Base-by-base conservation (phyloP, 2,113 vertebrate genomes). In the Aegotheles bennettii region DNA sequence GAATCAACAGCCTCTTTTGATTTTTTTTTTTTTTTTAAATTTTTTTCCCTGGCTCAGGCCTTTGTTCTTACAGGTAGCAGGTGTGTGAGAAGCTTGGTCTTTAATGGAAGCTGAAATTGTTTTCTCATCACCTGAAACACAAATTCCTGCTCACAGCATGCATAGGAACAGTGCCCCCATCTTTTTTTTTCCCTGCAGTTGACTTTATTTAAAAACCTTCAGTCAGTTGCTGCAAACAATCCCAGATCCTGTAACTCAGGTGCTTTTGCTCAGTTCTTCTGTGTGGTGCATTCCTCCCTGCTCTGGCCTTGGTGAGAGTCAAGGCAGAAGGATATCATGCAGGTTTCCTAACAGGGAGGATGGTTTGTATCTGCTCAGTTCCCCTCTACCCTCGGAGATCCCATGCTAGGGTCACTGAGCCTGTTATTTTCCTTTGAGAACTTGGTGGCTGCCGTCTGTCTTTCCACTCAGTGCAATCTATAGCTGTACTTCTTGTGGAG, bases 181-280 rank as follows among this genome's bases (percentile, higher is more conserved):
- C 47, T 48, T 15, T 16, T 23, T 35, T 29, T 16, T 51, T 50
- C 11, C 18, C 5, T 8, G 3, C 16, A 20, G 25, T n/a, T 53
- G 18, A 57, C 87, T 68, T 65, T 40, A 25, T 70, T 69, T 74
- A 36, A 77, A 70, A 60, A 13, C 33, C 11, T 31, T 77, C 61
- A 60, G 6, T 23, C 23, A 50, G 23, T 26, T 87, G 33, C n/a
- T 68, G 25, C 11, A 64, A 84, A 60, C n/a, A 24, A 12, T 50
- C 57, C 24, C 31, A 59, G 57, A 71, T 71, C 48, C 23, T 85
- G 35, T 20, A 63, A 0, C 29, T 43, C 0, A 0, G 26, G 7
- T 40, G 48, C 43, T 82, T 75, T 75, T 54, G 20, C 78, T 85
- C 40, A 14, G 21, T 54, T 84, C 13, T 81, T 25, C 14, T 63